A percentile compares a stretch with the other conserved stretches of the same genome.
These are phyloP conservation scores for Gallinago stenura DNA, from an alignment of 2,797 vertebrate genomes.

Conservation along the genomic window DNA sequence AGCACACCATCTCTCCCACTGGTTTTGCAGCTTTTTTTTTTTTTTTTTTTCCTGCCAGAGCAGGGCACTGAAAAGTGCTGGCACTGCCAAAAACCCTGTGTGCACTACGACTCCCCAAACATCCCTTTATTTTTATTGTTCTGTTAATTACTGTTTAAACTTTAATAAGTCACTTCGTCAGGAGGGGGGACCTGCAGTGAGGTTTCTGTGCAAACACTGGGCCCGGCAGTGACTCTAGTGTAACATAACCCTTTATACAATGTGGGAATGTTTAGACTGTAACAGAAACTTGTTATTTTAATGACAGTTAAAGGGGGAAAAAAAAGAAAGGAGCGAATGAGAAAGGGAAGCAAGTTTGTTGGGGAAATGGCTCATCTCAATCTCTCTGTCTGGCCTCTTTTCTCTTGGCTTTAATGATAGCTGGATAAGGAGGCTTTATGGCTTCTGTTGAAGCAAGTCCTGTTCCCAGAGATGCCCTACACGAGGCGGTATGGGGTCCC, in stretches of 20 bases:
- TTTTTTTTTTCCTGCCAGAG: constrained; percentile 80
- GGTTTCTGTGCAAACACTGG: constrained; percentile 85
- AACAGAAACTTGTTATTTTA: constrained; percentile 97
- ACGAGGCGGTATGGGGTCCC: background rate
- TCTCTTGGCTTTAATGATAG: constrained; percentile 57
- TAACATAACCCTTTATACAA: constrained; percentile 87
- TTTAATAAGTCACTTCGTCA: constrained; percentile 89
- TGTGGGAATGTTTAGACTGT: constrained; percentile 99
- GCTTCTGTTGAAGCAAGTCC: constrained; percentile 20
- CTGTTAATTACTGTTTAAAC: constrained; percentile 92
- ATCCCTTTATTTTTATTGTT: constrained; percentile 90
- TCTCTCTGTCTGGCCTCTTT: constrained; percentile 63
- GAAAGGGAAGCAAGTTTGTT: constrained; percentile 73
- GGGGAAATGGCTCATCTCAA: constrained; percentile 71
- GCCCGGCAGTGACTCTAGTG: constrained; percentile 83
- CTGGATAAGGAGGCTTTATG: constrained; percentile 46
- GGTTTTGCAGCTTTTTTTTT: constrained; percentile 65
- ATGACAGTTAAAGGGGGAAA: constrained; percentile 79
- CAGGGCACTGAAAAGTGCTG: constrained; percentile 86
- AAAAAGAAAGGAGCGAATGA: constrained; percentile 63
- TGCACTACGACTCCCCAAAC: constrained; percentile 86
- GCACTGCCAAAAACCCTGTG: constrained; percentile 86
- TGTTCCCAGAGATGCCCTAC: constrained; percentile 55
- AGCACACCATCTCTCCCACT: constrained; percentile 25
- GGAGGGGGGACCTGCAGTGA: constrained; percentile 86